Evolutionary conservation across 2,888 invertebrate genomes (phyloP), one percentile per base, ranked within the genome.

Genomic region (Chalcosyrphus nemorum): DNA sequence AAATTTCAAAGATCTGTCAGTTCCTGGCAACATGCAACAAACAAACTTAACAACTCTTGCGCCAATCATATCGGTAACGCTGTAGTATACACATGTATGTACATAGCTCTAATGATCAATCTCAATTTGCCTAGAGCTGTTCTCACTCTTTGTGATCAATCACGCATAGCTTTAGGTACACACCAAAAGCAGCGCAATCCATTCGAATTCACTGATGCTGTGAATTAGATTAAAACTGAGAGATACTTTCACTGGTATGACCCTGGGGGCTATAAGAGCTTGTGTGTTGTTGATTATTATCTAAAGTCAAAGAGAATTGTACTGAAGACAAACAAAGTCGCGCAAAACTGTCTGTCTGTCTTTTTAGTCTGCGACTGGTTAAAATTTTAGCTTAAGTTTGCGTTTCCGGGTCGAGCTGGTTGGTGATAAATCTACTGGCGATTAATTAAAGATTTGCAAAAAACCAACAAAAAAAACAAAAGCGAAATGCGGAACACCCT

Each of bases 51-150:
- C 47, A 38, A 47, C 38, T 71, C 56, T 78, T 65, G 63, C 38
- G 56, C 70, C 52, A 61, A 35, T 59, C n/a, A 43, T 76, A 47
- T 29, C 43, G 27, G 11, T 41, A 27, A 19, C 59, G 19, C 32
- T 38, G 35, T 27, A 24, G 2, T n/a, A n/a, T n/a, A n/a, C n/a
- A n/a, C n/a, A n/a, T n/a, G n/a, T n/a, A n/a, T n/a, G n/a, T n/a
- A n/a, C n/a, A n/a, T n/a, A n/a, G n/a, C n/a, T n/a, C 65, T 32
- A 13, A 43, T 35, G 77, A 82, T 72, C 82, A 41, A 66, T 77
- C 66, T 82, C 17, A 82, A 77, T 72, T 72, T 77, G 77, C 72
- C 61, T 71, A 17, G 27, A 82, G 82, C 82, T 77, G 82, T 82
- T 82, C 82, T 82, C 66, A 63, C 72, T 77, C 35, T 52, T 47